Base-by-base conservation (phyloP, 2,888 invertebrate species). In the Phengaris alcon region DNA sequence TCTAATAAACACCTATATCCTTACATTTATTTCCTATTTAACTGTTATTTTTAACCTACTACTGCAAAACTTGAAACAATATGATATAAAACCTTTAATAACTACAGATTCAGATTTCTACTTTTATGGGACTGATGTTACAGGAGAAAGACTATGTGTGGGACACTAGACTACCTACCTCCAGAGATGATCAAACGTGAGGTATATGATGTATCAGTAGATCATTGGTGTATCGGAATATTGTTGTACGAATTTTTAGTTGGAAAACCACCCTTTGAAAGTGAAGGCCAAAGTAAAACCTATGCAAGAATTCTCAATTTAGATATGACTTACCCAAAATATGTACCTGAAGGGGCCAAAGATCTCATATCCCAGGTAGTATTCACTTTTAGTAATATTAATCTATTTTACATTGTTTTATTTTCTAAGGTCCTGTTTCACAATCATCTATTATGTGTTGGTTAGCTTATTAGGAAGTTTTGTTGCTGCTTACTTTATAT, bases 151-250 rank as follows among this genome's bases (percentile, higher is more conserved):
- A 99, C 99, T 2, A 95, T 99, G 93, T 99, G 99, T 84, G 99
- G 99, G 2, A 99, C 99, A 0, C 91, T 99, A 68, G 99, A 99
- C 91, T 99, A 99, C 88, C 93, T 99, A 46, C 98, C 99, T 0
- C 99, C 99, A 8, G 99, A 99, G 93, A 99, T 99, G 98, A 96
- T 99, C 8, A 96, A 96, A 80, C 96, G 96, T 0, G 94, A 95
- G 82, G 90, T 94, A 0, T 99, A 99, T 85, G 96, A 97, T 82
- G 95, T 97, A 76, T 95, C 95, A 0, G 90, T 92, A 0, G 99
- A 99, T 90, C 95, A 98, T 82, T 99, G 99, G 99, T 98, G 98
- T 84, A 94, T 92, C 10, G 99, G 99, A 6, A 95, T 97, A 74
- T 91, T 97, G 6, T 96, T 98, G 79, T 99, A 97, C 82, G 99